A percentile compares a stretch with the other conserved stretches of the same genome.
Conservation (phyloP, 2,113 vertebrate species). For the Gnathonemus echidnorhynchus region DNA sequence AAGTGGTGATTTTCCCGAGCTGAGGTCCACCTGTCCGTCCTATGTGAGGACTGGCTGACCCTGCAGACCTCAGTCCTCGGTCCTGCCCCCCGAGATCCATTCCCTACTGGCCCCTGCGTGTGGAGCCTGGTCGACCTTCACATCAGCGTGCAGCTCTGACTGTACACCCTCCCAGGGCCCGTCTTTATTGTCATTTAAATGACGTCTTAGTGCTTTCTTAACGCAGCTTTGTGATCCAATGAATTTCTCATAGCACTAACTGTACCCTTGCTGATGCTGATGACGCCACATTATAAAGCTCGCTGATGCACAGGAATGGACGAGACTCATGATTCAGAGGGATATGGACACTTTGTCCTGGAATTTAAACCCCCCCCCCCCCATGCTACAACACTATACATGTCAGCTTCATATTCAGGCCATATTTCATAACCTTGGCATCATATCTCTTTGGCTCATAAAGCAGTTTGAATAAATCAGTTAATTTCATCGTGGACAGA, state of each 20-base stretch:
- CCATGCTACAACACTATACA: neutral
- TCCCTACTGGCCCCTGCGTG: neutral
- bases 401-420: neutral
- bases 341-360: neutral
- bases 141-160: neutral
- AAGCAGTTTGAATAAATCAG: neutral
- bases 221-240: neutral
- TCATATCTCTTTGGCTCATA: neutral
- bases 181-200: neutral
- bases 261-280: neutral
- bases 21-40: neutral
- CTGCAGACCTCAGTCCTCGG: neutral
- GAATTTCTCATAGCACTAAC: neutral
- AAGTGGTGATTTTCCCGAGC: neutral
- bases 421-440: neutral
- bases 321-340: neutral
- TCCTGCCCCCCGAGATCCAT: neutral
- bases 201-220: neutral
- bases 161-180: neutral
- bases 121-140: slow-evolving; percentile 27
- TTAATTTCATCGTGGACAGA: neutral
- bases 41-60: neutral
- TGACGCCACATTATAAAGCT: neutral
- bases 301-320: neutral
- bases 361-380: neutral